These are phyloP conservation scores for Syrrhaptes paradoxus DNA, from an alignment of 2,113 vertebrate genomes.

Conservation along the genomic window DNA sequence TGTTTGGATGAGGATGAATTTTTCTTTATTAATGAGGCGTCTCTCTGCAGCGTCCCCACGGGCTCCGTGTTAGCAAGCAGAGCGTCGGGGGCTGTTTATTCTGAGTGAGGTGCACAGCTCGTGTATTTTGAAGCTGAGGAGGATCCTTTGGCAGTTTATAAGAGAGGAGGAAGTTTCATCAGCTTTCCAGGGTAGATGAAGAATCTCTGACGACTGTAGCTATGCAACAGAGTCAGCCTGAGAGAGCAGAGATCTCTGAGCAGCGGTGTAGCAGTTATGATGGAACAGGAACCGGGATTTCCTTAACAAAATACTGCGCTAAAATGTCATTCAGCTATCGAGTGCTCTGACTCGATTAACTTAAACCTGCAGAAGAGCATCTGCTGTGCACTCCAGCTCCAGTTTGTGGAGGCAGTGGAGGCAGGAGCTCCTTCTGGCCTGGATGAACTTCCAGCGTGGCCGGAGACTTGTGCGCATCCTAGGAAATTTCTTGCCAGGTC, in stretches of 20 bases:
- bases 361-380: not conserved
- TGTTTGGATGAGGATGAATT: not conserved
- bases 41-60: not conserved
- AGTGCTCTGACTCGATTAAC: not conserved
- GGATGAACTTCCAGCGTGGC: not conserved
- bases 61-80: not conserved
- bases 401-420: not conserved
- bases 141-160: not conserved
- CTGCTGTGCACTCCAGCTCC: not conserved
- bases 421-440: not conserved
- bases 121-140: not conserved
- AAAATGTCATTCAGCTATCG: not conserved
- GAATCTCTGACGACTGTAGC: not conserved
- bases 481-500: not conserved
- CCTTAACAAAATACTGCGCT: not conserved
- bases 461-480: not conserved
- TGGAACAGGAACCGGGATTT: not conserved
- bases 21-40: not conserved
- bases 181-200: not conserved
- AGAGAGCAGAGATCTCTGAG: not conserved
- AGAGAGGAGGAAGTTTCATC: not conserved
- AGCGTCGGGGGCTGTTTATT: not conserved
- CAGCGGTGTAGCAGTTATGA: not conserved
- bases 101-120: not conserved
- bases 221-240: not conserved